A percentile compares a stretch with the other conserved stretches of the same genome.
Evolutionary conservation across 1,140 invertebrate genomes (phyloP).

Genomic region (Ptiloglossa arizonensis): DNA sequence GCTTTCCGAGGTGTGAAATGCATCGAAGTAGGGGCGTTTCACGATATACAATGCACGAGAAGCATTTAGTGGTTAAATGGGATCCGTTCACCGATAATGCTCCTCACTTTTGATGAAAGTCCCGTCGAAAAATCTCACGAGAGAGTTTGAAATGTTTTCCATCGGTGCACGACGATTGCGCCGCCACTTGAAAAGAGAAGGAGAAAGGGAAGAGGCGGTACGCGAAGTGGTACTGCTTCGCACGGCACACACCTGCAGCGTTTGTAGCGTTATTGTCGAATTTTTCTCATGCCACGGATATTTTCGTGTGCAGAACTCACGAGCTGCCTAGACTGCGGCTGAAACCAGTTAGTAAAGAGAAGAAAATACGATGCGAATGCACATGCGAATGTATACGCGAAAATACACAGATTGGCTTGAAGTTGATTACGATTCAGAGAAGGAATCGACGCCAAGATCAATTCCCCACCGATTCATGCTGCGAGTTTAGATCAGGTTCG

Average conservation of each 20-base stretch:
- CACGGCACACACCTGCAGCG: slow-evolving; percentile 56
- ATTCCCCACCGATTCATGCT: slow-evolving; percentile 16
- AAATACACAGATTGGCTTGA: background rate
- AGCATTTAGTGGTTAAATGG: background rate
- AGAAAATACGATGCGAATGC: background rate
- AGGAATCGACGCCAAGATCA: background rate
- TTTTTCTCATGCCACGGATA: slow-evolving; percentile 58
- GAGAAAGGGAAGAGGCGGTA: slow-evolving; percentile 49
- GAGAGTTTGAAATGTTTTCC: slow-evolving; percentile 29
- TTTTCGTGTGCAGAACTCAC: slow-evolving; percentile 25
- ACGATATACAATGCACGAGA: background rate
- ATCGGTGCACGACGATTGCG: slow-evolving; percentile 17
- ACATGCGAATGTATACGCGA: too few relatives aligned
- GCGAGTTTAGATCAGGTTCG: background rate
- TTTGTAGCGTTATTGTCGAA: slow-evolving; percentile 54
- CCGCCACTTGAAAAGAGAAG: slow-evolving; percentile 2
- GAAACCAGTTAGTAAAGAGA: slow-evolving; percentile 11
- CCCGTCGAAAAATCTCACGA: background rate
- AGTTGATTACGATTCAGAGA: slow-evolving; percentile 1
- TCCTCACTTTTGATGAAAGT: slow-evolving; percentile 10
- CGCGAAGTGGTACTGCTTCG: slow-evolving; percentile 58
- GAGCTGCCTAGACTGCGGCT: background rate
- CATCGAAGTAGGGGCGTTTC: background rate
- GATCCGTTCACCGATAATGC: background rate
- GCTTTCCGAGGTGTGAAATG: background rate